A percentile compares a stretch with the other conserved stretches of the same genome.
phyloP scores from a whole-genome alignment of 2,888 invertebrate species.

The Lucinisca nassula region DNA sequence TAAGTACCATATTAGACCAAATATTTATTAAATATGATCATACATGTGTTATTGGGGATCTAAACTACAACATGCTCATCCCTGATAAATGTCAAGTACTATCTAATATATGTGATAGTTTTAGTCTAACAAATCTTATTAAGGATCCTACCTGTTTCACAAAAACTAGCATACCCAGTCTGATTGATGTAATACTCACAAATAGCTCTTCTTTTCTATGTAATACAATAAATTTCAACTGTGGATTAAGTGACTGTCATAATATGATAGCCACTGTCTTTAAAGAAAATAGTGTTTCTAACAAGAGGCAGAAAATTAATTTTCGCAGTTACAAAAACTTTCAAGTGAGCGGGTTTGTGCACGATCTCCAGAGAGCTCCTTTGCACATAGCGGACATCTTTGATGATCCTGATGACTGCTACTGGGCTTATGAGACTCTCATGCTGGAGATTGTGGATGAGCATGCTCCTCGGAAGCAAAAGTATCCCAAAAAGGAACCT shows the following conservation, averaged over 20 bases:
- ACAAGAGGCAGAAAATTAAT: background rate
- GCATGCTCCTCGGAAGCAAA: too few species aligned
- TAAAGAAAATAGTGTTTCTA: background rate
- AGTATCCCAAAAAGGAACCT: background rate
- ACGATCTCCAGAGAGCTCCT: too few species aligned
- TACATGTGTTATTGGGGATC: background rate
- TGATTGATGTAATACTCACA: background rate
- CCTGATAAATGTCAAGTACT: background rate
- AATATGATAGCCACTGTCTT: background rate
- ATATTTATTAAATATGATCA: background rate
- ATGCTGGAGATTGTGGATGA: background rate
- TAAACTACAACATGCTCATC: background rate
- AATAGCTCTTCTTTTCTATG: background rate
- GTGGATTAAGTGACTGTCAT: background rate
- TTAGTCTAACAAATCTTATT: background rate
- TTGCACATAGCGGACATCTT: too few species aligned
- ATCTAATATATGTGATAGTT: background rate
- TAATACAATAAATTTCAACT: background rate
- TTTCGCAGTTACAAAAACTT: too few species aligned
- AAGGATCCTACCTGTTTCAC: background rate
- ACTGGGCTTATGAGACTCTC: background rate
- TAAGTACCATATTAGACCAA: background rate
- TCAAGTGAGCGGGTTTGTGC: too few species aligned
- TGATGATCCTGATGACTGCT: too few species aligned
- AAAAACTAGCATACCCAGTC: background rate